Evolutionary conservation across 2,113 vertebrate genomes (phyloP).

Genomic region (Camelus dromedarius): DNA sequence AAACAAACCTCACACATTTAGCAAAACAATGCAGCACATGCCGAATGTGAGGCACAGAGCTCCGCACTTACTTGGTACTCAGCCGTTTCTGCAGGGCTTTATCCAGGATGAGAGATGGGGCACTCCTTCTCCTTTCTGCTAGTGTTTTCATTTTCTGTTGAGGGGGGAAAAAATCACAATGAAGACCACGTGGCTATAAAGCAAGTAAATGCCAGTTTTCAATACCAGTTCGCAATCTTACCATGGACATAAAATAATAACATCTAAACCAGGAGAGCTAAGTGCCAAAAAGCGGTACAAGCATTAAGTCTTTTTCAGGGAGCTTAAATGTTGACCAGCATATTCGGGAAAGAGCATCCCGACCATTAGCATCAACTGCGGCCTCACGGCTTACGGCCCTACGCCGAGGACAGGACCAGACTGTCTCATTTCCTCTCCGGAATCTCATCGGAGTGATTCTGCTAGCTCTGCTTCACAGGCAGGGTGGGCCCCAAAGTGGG

Average conservation of each 20-base stretch:
- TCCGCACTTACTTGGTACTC: constrained; percentile 90
- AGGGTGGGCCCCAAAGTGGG: neutral
- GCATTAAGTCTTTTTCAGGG: neutral
- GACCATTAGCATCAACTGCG: neutral
- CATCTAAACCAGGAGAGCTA: neutral
- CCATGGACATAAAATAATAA: neutral
- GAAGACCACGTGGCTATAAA: neutral
- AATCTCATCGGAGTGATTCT: neutral
- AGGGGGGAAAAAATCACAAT: constrained; percentile 74
- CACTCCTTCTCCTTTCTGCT: constrained; percentile 95
- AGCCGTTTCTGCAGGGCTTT: constrained; percentile 95
- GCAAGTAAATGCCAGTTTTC: neutral
- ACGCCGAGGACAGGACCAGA: neutral
- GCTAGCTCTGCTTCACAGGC: neutral
- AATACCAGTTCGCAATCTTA: neutral
- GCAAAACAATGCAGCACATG: neutral
- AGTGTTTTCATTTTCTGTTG: constrained; percentile 95
- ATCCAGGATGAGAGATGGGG: constrained; percentile 95
- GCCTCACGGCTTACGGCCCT: neutral
- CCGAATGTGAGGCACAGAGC: neutral
- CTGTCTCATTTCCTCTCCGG: neutral
- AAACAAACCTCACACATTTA: neutral
- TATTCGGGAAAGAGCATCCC: neutral
- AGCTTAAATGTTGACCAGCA: constrained; percentile 1
- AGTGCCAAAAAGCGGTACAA: neutral